Evolutionary conservation across 2,113 vertebrate genomes (phyloP).

Genomic region (Amblyornis subalaris): DNA sequence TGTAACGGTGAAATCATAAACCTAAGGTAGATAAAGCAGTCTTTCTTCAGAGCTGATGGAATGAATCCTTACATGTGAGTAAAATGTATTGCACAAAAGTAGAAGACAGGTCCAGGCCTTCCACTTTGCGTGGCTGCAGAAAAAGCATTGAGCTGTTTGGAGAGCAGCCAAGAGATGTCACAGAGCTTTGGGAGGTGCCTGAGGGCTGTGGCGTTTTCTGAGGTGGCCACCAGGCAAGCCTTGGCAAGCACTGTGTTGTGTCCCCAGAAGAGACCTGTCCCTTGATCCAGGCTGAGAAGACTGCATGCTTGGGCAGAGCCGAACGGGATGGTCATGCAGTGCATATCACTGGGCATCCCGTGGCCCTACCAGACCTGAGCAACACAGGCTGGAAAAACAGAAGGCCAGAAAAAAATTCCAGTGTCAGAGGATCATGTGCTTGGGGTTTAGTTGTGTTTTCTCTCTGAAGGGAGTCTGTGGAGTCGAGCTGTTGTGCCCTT

Average conservation of each 20-base stretch:
- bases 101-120: not conserved
- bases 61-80: not conserved
- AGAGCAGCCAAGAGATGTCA: not conserved
- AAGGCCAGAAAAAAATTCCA: not conserved
- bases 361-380: not conserved
- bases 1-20: not conserved
- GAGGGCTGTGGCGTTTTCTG: not conserved
- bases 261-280: not conserved
- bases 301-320: rapidly evolving
- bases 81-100: not conserved
- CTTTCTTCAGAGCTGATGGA: not conserved
- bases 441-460: not conserved
- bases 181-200: not conserved
- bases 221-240: not conserved
- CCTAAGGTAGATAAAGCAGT: not conserved
- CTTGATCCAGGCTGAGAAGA: not conserved
- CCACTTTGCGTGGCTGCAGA: rapidly evolving
- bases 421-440: not conserved
- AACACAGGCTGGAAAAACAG: not conserved
- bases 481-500: rapidly evolving
- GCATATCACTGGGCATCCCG: not conserved
- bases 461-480: not conserved
- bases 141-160: not conserved
- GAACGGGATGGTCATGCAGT: not conserved
- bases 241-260: not conserved